Conservation (phyloP, 2,113 vertebrate genomes). For the Nettapus auritus region DNA sequence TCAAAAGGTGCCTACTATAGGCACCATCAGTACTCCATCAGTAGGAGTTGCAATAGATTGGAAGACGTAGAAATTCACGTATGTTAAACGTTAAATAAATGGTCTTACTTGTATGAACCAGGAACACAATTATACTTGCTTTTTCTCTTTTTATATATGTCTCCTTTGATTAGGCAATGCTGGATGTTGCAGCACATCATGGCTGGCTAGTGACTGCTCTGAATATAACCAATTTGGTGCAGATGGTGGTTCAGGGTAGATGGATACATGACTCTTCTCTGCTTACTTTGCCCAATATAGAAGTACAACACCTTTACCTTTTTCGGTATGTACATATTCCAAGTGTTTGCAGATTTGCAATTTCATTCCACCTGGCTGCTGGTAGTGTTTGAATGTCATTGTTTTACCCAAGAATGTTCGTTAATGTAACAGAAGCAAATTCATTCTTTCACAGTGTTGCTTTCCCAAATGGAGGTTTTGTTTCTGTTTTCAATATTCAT, state of each 20-base stretch:
- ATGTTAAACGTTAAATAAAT: background rate
- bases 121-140: background rate
- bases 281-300: conserved; percentile 89
- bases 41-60: background rate
- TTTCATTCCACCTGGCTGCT: background rate
- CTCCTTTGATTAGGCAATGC: conserved; percentile 86
- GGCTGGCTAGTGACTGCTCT: conserved; percentile 92
- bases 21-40: too few species aligned
- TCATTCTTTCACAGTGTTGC: background rate
- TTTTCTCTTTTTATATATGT: background rate
- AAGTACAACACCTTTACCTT: conserved; percentile 87
- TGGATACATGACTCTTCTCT: conserved; percentile 93
- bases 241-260: conserved; percentile 94
- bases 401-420: background rate
- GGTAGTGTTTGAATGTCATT: background rate
- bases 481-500: conserved; percentile 47
- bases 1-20: background rate
- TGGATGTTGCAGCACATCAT: conserved; percentile 92
- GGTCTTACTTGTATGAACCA: background rate
- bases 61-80: background rate
- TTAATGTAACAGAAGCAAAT: background rate
- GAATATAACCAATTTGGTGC: conserved; percentile 89
- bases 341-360: background rate
- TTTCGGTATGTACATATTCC: conserved; percentile 83
- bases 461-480: conserved; percentile 26